phyloP scores from a whole-genome alignment of 2,888 invertebrate species.

The Lissocephala sabroskyi region DNA sequence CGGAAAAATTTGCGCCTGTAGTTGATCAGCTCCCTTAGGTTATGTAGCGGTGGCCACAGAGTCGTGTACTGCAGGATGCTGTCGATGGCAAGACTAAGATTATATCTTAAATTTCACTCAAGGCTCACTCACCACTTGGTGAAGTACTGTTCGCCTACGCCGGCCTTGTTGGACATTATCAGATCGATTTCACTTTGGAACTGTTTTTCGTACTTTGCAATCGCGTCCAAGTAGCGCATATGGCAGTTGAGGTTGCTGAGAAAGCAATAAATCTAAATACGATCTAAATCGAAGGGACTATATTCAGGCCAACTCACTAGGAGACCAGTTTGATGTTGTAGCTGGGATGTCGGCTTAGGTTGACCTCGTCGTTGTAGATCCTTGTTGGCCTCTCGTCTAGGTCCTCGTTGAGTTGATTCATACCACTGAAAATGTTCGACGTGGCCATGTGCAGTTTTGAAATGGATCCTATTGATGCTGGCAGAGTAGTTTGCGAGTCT shows the following conservation, averaged over 20 bases:
- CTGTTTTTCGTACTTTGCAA: not conserved
- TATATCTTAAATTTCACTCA: not conserved
- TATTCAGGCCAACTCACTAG: constrained; percentile 1
- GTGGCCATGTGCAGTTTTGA: too few relatives aligned
- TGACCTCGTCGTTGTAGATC: not conserved
- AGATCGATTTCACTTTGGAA: not conserved
- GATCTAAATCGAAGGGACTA: too few relatives aligned
- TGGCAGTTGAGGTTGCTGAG: not conserved
- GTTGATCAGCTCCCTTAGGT: not conserved
- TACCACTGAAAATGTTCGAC: too few relatives aligned
- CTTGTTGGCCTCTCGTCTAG: too few relatives aligned
- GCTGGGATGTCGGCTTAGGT: not conserved
- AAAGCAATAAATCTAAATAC: not conserved
- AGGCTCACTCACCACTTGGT: not conserved
- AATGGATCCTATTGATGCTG: too few relatives aligned
- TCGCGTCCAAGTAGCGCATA: not conserved
- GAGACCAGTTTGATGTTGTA: not conserved
- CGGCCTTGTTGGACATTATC: not conserved
- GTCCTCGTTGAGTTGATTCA: not conserved
- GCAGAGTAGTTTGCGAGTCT: too few relatives aligned
- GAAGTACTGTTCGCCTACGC: not conserved
- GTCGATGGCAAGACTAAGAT: not conserved
- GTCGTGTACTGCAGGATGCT: not conserved
- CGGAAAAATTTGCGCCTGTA: not conserved
- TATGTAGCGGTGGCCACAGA: not conserved